A percentile compares a stretch with the other conserved stretches of the same genome.
Evolutionary conservation across 30 jellyfish, hydroid and myxozoan genomes (phyloP).

Genomic region (Nemopilema nomurai): DNA sequence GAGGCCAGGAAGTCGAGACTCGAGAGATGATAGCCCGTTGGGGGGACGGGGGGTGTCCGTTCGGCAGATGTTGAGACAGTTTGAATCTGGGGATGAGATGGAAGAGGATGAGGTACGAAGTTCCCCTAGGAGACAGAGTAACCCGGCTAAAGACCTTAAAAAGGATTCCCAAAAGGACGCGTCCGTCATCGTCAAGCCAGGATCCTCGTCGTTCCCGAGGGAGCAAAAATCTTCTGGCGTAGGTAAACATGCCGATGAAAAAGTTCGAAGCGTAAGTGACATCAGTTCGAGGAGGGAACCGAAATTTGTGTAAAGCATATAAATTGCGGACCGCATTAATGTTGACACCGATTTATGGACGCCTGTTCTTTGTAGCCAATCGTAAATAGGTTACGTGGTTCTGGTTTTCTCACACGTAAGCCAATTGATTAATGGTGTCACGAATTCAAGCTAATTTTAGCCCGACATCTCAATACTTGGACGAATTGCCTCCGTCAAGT

Average conservation of each 20-base stretch:
- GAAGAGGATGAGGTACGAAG: slow-evolving; percentile 43
- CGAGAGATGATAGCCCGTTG: slow-evolving; percentile 37
- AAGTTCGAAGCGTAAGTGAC: slow-evolving; percentile 36
- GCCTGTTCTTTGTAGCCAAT: not conserved
- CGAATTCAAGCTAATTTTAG: no score
- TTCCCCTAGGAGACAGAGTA: not conserved
- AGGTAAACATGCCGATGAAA: slow-evolving; percentile 9
- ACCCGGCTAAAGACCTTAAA: not conserved
- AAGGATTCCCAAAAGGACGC: not conserved
- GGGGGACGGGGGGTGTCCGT: slow-evolving; percentile 51
- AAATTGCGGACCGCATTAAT: not conserved
- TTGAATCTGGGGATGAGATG: slow-evolving; percentile 71
- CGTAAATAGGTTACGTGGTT: not conserved
- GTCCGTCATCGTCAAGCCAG: not conserved
- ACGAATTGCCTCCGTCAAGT: no score
- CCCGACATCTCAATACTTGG: no score
- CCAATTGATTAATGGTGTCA: no score
- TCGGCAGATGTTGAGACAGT: slow-evolving; percentile 48
- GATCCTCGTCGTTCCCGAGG: slow-evolving; percentile 33
- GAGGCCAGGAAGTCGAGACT: slow-evolving; percentile 15
- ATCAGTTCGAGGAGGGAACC: slow-evolving; percentile 31
- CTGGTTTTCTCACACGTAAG: no score
- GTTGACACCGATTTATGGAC: not conserved
- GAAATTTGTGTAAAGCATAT: slow-evolving; percentile 13
- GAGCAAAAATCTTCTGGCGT: slow-evolving; percentile 3